A percentile compares a stretch with the other conserved stretches of the same genome.
Evolutionary conservation across 2,888 invertebrate genomes (phyloP).

Genomic region (Sipha maydis): DNA sequence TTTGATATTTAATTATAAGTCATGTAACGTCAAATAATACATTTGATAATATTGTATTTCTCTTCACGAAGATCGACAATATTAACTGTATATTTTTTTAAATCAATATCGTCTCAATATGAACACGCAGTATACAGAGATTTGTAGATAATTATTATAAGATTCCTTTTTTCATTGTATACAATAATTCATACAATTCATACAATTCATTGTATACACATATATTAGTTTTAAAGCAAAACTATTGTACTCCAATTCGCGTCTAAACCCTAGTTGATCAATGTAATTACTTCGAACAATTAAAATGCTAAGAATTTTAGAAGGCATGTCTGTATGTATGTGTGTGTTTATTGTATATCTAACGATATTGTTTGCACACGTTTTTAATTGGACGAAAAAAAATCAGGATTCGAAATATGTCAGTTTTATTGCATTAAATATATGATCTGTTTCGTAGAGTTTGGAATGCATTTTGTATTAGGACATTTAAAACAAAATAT

Average conservation of each 20-base stretch:
- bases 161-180: neutral
- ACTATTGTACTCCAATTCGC: conserved; percentile 1
- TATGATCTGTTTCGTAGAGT: too few relatives aligned
- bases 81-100: neutral
- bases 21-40: neutral
- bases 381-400: neutral
- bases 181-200: too few relatives aligned
- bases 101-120: neutral
- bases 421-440: too few relatives aligned
- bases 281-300: neutral
- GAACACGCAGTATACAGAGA: neutral
- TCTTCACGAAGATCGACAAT: neutral
- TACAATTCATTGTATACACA: too few relatives aligned
- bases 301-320: neutral
- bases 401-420: too few relatives aligned
- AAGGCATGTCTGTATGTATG: neutral
- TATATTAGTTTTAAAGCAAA: neutral
- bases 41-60: neutral
- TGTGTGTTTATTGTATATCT: neutral
- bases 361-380: neutral
- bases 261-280: neutral
- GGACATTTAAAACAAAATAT: too few relatives aligned
- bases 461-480: too few relatives aligned
- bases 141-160: neutral
- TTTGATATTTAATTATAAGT: neutral